Evolutionary conservation across 2,797 vertebrate genomes (phyloP).

Genomic region (Synaphobranchus kaupii): DNA sequence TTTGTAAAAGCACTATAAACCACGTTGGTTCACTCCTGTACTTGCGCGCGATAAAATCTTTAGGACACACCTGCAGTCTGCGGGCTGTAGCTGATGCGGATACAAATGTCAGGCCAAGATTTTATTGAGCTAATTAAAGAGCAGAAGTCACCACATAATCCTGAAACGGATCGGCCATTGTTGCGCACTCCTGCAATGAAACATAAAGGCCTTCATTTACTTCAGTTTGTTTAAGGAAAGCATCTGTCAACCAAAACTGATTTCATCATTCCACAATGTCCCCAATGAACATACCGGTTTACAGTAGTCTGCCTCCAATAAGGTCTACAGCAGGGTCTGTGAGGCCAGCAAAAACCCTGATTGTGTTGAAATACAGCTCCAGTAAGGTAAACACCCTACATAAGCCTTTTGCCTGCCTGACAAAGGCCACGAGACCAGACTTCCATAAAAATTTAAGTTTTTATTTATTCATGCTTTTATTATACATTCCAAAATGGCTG

Average conservation of each 20-base stretch:
- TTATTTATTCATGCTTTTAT: no score
- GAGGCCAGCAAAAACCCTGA: neutral
- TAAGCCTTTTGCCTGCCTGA: neutral
- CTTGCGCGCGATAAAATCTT: no score
- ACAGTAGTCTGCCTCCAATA: neutral
- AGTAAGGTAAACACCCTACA: neutral
- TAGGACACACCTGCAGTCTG: no score
- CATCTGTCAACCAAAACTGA: neutral
- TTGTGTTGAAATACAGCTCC: neutral
- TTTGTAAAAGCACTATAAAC: no score
- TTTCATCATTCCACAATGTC: neutral
- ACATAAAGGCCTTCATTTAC: constrained; percentile 32
- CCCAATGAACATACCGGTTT: neutral
- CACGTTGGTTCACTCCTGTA: no score
- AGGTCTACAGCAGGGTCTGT: neutral
- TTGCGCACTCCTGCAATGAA: no score
- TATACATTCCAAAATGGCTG: no score
- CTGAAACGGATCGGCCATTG: no score
- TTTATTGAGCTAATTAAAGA: neutral
- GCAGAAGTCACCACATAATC: no score
- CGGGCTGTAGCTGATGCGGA: no score
- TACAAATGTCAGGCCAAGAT: no score
- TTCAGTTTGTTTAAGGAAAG: neutral
- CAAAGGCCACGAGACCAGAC: neutral
- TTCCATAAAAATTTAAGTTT: no score